Evolutionary conservation across 2,888 invertebrate genomes (phyloP), one percentile per base, ranked within the genome.

Genomic region (Pyrgus malvae): DNA sequence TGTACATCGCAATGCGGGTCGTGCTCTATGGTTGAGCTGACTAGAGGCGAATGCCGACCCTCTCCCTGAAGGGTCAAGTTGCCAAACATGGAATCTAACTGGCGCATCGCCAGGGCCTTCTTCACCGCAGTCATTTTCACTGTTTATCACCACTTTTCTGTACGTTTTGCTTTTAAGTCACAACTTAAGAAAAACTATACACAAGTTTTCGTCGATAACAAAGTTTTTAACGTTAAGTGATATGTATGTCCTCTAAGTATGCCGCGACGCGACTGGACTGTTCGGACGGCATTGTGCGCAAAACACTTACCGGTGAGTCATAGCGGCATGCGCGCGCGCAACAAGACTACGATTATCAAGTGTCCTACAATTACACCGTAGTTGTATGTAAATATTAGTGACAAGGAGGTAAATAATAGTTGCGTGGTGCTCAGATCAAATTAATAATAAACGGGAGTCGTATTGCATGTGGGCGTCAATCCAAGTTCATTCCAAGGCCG

Each of bases 1-100:
- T 95, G 95, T 27, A 95, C 93, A 69, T 95, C 94, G 74, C 95
- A 95, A 60, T 92, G 93, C 60, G 90, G 88, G 76, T 90, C 90
- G 67, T 86, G 84, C 66, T 93, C 93, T 44, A 92, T 86, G 68
- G 91, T 91, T 33, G 91, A 91, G 74, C 80, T 88, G 64, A 89
- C 89, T 48, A 82, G 61, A 44, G 90, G 83, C 54, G 85, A 87
- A 55, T 79, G 80, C 41, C 87, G 79, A 48, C 87, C 85, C 68
- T 80, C 82, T 33, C 87, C 85, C 68, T 81, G 82, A 33, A 94
- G 73, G 72, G 90, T 92, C 67, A 93, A 92, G 69, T 92, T 93
- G 60, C 91, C 91, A 82, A 95, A 95, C 74, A 95, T 92, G 38
- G 93, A 93, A 74, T 95, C 95, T 69, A 95, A 83, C 65, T 94